Percentiles rank a stretch among this genome's conserved stretches.
These are phyloP conservation scores for Chaetodon trifasciatus DNA, from an alignment of 2,797 vertebrate species.

Conservation along the genomic window DNA sequence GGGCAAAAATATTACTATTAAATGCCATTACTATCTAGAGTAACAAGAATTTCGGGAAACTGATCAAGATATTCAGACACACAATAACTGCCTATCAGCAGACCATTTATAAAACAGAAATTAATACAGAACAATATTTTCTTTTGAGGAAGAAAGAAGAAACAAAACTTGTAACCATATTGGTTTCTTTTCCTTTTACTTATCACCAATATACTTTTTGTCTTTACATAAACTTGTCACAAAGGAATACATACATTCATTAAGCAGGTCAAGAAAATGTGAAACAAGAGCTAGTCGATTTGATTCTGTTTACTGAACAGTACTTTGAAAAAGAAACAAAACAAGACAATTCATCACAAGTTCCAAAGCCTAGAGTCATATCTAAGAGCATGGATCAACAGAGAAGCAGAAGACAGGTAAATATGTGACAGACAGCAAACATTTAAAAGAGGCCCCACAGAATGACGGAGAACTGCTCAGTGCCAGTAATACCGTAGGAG, in stretches of 20 bases:
- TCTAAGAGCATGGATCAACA: conserved; percentile 34
- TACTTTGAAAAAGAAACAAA: conserved; percentile 25
- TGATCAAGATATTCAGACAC: neutral
- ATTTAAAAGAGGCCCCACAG: conserved; percentile 18
- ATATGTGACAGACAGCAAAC: neutral
- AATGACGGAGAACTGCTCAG: conserved; percentile 13
- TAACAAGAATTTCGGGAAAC: neutral
- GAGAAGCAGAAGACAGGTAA: conserved; percentile 29
- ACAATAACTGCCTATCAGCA: conserved; percentile 9
- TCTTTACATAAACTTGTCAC: conserved; percentile 71
- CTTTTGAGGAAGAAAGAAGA: conserved; percentile 4
- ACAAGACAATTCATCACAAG: conserved; percentile 45
- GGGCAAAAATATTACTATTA: conserved; percentile 25
- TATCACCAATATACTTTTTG: conserved; percentile 47
- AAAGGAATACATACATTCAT: conserved; percentile 78
- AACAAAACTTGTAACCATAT: conserved; percentile 53
- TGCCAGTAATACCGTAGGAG: conserved; percentile 4
- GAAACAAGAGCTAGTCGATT: conserved; percentile 25
- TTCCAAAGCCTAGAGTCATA: conserved; percentile 27
- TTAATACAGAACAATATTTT: neutral
- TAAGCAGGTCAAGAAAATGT: conserved; percentile 46
- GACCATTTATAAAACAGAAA: conserved; percentile 9
- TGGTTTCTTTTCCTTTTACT: conserved; percentile 49
- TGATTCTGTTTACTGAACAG: conserved; percentile 42
- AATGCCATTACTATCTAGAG: conserved; percentile 17